These are phyloP conservation scores for Lochmaea crataegi DNA, from an alignment of 2,888 invertebrate species.

Conservation along the genomic window DNA sequence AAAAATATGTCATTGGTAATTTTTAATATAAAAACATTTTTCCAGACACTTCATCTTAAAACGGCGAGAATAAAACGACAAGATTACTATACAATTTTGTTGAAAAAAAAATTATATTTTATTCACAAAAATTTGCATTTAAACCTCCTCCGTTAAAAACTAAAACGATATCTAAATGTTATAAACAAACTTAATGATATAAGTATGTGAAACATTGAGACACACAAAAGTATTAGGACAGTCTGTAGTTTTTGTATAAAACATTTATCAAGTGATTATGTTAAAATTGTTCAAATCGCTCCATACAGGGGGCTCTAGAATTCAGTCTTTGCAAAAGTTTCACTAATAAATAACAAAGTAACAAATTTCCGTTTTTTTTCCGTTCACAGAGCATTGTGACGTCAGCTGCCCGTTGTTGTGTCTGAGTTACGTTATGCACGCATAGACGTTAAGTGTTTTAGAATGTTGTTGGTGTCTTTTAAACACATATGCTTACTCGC, in stretches of 20 bases:
- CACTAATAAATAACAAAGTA: conserved; percentile 2
- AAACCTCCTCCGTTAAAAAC: conserved; percentile 49
- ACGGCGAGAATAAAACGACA: conserved; percentile 35
- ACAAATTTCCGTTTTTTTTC: not conserved
- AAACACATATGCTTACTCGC: too few species aligned
- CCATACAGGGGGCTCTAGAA: not conserved
- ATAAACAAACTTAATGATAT: conserved; percentile 52
- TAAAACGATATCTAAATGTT: conserved; percentile 42
- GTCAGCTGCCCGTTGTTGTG: too few species aligned
- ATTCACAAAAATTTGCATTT: conserved; percentile 50
- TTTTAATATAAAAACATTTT: conserved; percentile 18
- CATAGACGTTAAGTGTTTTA: too few species aligned
- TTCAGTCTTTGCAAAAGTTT: conserved; percentile 7
- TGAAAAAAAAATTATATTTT: conserved; percentile 48
- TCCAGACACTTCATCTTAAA: conserved; percentile 24
- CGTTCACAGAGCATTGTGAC: too few species aligned
- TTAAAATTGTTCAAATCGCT: not conserved
- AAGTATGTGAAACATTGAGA: conserved; percentile 47
- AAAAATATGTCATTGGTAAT: not conserved
- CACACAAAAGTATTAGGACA: conserved; percentile 42
- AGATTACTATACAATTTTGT: conserved; percentile 40
- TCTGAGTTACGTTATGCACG: too few species aligned
- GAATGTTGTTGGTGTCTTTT: too few species aligned
- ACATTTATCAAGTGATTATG: not conserved
- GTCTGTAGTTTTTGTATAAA: not conserved